A percentile compares a stretch with the other conserved stretches of the same genome.
Conservation (phyloP, 2,888 invertebrate genomes). For the Amaurobius ferox region DNA sequence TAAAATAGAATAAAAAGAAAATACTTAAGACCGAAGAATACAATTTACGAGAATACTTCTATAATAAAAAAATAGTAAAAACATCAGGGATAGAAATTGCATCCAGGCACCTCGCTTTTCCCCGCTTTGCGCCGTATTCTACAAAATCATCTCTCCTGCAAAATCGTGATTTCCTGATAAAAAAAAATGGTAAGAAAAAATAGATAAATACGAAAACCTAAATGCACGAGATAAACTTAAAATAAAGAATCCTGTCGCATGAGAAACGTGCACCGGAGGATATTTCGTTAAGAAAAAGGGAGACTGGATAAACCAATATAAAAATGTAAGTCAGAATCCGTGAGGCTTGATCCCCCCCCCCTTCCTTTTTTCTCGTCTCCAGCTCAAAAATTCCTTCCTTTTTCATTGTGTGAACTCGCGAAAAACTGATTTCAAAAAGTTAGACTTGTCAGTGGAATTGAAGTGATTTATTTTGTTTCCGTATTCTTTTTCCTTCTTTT, state of each 20-base stretch:
- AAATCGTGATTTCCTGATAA: too few species aligned
- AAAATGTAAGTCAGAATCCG: slow-evolving; percentile 44
- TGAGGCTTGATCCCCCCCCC: neutral
- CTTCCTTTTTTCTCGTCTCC: slow-evolving; percentile 12
- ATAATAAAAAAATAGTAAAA: too few species aligned
- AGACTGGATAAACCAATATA: slow-evolving; percentile 58
- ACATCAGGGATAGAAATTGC: too few species aligned
- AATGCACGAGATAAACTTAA: slow-evolving; percentile 11
- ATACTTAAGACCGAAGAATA: too few species aligned
- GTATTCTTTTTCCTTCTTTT: too few species aligned
- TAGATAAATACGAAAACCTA: neutral
- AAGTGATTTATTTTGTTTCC: slow-evolving; percentile 52
- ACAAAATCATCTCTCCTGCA: too few species aligned
- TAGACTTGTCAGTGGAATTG: slow-evolving; percentile 44
- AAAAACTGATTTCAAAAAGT: slow-evolving; percentile 64
- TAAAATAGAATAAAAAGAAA: too few species aligned
- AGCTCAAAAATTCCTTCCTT: neutral
- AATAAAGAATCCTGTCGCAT: slow-evolving; percentile 41
- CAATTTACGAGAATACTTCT: too few species aligned
- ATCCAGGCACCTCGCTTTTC: too few species aligned
- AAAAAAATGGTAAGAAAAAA: neutral
- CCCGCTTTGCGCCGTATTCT: too few species aligned
- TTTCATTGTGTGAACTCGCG: slow-evolving; percentile 38
- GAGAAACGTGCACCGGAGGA: slow-evolving; percentile 40
- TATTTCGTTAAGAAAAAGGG: slow-evolving; percentile 41